phyloP scores from a whole-genome alignment of 2,888 invertebrate species.

The Hydraecia micacea region DNA sequence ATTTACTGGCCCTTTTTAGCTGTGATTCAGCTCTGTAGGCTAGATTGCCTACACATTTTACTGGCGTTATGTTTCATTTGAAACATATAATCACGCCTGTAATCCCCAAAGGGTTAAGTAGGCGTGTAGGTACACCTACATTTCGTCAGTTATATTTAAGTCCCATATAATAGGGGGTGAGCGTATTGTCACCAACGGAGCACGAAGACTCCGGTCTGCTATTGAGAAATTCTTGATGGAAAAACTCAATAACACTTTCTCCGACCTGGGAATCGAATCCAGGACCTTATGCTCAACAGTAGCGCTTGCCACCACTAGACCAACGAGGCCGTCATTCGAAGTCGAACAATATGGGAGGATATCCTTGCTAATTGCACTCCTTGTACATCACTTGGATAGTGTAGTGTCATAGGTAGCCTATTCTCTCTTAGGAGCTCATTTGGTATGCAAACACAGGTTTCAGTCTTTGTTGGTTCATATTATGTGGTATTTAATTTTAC shows the following conservation, averaged over 20 bases:
- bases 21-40: conserved; percentile 33
- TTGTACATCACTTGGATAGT: conserved; percentile 3
- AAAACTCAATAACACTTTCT: background rate
- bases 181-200: background rate
- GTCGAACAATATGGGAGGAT: background rate
- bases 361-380: conserved; percentile 38
- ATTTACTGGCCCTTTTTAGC: conserved; percentile 41
- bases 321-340: background rate
- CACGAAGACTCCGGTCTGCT: background rate
- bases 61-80: conserved; percentile 20
- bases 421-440: conserved; percentile 10
- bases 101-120: background rate
- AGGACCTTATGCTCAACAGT: background rate
- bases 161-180: background rate
- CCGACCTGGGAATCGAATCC: background rate
- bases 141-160: background rate
- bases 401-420: background rate
- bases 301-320: background rate
- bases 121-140: background rate
- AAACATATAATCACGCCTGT: background rate
- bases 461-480: background rate
- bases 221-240: background rate
- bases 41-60: no score
- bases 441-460: conserved; percentile 17
- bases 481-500: background rate